phyloP scores from a whole-genome alignment of 2,888 invertebrate species.

The Oscheius sp. region DNA sequence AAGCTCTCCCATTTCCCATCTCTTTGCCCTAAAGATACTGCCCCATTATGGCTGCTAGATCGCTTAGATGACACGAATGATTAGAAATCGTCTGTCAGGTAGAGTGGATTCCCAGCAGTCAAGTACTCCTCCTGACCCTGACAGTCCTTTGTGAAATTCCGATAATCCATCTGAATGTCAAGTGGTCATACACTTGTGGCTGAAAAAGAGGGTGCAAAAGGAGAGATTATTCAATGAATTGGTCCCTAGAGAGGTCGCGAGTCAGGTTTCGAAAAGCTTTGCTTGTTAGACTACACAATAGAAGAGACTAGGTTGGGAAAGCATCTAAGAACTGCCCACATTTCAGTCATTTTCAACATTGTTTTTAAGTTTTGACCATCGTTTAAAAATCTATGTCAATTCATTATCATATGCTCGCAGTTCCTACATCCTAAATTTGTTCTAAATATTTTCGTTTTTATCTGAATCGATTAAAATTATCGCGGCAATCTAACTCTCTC shows the following conservation, averaged over 20 bases:
- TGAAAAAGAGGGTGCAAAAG: not conserved
- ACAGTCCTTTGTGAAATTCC: conserved; percentile 3
- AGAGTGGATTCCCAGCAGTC: not conserved
- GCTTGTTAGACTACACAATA: not conserved
- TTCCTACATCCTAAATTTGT: not conserved
- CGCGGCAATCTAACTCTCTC: not conserved
- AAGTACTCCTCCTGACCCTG: conserved; percentile 17
- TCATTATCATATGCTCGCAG: too few species aligned
- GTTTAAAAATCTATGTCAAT: too few species aligned
- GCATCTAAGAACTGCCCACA: not conserved
- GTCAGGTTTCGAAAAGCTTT: not conserved
- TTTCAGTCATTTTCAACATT: too few species aligned
- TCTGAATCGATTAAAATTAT: not conserved
- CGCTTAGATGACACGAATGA: conserved; percentile 23
- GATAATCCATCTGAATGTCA: conserved; percentile 9
- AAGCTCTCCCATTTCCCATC: not conserved
- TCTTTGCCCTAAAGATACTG: not conserved
- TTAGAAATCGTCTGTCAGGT: not conserved
- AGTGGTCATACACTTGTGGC: not conserved
- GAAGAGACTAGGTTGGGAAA: not conserved
- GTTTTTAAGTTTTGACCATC: too few species aligned
- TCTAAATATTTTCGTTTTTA: not conserved
- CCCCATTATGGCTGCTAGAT: not conserved
- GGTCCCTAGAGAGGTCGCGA: not conserved
- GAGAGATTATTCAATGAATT: not conserved